Conservation (phyloP, 2,113 vertebrate species). For the Rallus limicola region DNA sequence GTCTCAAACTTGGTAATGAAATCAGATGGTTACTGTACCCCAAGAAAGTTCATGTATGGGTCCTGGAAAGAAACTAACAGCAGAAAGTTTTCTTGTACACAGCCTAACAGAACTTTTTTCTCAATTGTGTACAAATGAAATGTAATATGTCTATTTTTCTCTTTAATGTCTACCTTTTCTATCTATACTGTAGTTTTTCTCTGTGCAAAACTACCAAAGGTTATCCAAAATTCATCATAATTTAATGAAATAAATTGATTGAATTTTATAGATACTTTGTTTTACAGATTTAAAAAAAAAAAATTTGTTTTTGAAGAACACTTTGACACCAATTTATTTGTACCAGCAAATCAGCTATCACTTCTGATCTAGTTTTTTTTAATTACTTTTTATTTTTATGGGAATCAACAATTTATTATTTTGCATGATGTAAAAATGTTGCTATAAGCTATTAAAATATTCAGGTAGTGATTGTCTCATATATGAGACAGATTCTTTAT, state of each 20-base stretch:
- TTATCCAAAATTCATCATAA: background rate
- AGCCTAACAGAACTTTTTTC: background rate
- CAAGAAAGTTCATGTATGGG: background rate
- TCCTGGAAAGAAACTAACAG: background rate
- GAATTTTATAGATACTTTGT: background rate
- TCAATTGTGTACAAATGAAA: background rate
- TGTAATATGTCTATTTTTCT: background rate
- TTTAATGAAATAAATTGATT: background rate
- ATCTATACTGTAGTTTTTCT: background rate
- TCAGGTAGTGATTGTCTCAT: background rate
- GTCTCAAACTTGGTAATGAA: background rate
- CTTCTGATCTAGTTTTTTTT: background rate
- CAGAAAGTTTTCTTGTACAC: background rate
- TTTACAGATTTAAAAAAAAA: background rate
- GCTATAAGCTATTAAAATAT: background rate
- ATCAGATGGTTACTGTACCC: background rate
- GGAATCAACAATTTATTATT: background rate
- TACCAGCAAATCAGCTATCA: background rate
- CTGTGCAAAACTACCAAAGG: background rate
- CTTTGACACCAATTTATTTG: background rate
- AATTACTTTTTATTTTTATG: background rate
- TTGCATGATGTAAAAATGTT: background rate
- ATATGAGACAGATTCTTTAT: background rate
- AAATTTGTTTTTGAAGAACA: background rate
- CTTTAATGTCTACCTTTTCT: background rate